These are phyloP conservation scores for Pentalonia nigronervosa DNA, from an alignment of 1,140 invertebrate genomes.

Conservation along the genomic window DNA sequence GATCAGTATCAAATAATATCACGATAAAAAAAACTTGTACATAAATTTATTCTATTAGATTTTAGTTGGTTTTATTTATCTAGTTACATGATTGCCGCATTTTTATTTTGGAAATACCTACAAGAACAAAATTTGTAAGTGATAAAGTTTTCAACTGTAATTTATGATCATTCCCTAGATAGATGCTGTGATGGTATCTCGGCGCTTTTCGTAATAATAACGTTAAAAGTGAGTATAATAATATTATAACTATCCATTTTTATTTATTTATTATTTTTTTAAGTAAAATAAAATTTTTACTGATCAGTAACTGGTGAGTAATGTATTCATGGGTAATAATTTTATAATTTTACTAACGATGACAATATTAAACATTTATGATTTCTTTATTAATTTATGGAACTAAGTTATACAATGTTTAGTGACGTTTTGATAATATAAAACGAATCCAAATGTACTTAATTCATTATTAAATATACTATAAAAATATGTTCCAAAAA, in stretches of 20 bases:
- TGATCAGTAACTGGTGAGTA: background rate
- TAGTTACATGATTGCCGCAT: background rate
- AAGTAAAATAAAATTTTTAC: background rate
- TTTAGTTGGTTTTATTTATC: background rate
- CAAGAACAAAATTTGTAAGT: background rate
- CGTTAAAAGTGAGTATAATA: background rate
- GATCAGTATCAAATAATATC: background rate
- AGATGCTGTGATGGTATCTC: background rate
- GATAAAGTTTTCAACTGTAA: background rate
- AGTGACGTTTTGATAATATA: background rate
- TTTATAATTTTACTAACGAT: background rate
- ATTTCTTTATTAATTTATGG: background rate
- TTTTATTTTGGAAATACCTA: background rate
- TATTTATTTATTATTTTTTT: background rate
- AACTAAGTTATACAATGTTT: background rate
- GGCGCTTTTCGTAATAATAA: background rate
- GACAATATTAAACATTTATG: background rate
- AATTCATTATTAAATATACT: background rate
- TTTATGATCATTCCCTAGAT: constrained; percentile 23
- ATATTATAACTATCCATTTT: background rate
- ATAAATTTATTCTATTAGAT: background rate
- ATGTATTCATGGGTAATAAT: background rate
- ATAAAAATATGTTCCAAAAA: background rate
- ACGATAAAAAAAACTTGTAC: background rate
- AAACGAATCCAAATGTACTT: background rate